phyloP scores from a whole-genome alignment of 2,888 invertebrate species.

The Liposcelis brunnea region DNA sequence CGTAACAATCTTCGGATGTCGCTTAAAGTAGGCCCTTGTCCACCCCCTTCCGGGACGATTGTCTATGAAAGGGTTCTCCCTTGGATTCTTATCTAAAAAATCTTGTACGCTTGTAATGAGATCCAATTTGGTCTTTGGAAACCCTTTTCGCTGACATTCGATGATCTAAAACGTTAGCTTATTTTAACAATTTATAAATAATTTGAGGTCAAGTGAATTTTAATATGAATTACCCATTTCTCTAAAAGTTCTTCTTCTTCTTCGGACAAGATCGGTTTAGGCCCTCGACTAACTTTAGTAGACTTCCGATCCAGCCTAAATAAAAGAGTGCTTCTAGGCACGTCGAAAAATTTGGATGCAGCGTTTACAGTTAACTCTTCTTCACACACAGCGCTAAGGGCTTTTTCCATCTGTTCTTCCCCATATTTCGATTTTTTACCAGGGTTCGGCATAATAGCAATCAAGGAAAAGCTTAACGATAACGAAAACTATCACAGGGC shows the following conservation, averaged over 20 bases:
- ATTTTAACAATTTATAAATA: too few species aligned
- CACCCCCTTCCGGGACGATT: conserved; percentile 20
- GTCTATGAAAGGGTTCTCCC: conserved; percentile 20
- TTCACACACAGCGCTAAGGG: conserved; percentile 8
- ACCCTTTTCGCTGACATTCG: conserved; percentile 20
- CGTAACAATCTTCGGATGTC: conserved; percentile 19
- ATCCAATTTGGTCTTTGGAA: conserved; percentile 20
- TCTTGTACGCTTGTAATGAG: conserved; percentile 14
- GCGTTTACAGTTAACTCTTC: conserved; percentile 2
- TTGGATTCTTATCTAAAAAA: conserved; percentile 16
- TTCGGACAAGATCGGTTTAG: conserved; percentile 13
- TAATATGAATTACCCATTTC: too few species aligned
- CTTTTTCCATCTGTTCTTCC: neutral
- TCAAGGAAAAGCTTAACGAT: too few species aligned
- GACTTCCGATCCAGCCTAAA: conserved; percentile 8
- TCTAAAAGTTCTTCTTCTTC: conserved; percentile 20
- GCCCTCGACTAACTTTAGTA: conserved; percentile 11
- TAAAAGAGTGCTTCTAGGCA: conserved; percentile 11
- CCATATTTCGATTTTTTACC: neutral
- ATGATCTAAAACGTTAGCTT: too few species aligned
- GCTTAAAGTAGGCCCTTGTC: conserved; percentile 20
- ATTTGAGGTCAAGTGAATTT: too few species aligned
- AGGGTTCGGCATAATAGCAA: neutral
- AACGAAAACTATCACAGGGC: too few species aligned
- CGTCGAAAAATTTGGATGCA: conserved; percentile 11